These are phyloP conservation scores for Macrophya alboannulata DNA, from an alignment of 2,888 invertebrate species.

Conservation along the genomic window DNA sequence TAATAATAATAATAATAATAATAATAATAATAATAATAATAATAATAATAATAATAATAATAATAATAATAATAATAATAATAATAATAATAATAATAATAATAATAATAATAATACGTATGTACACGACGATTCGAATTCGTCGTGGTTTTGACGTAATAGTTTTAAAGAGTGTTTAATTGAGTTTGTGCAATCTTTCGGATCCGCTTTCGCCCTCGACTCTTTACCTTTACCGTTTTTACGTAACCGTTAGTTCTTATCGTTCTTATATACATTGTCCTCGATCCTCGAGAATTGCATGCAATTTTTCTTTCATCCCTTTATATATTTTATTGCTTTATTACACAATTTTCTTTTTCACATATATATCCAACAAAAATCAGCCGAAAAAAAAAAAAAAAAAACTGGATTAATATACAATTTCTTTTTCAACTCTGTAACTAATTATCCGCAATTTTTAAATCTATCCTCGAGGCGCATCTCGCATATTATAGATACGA, in stretches of 20 bases:
- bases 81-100: too few relatives aligned
- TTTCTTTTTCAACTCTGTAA: neutral
- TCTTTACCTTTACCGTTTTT: slow-evolving; percentile 12
- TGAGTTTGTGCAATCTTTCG: slow-evolving; percentile 41
- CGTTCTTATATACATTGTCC: neutral
- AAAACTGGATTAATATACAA: neutral
- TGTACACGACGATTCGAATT: slow-evolving; percentile 1
- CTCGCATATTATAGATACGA: slow-evolving; percentile 3
- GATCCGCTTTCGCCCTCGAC: slow-evolving; percentile 43
- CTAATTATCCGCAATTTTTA: neutral
- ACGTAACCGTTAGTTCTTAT: neutral
- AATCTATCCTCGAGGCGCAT: neutral
- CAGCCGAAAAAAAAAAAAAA: neutral
- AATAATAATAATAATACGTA: neutral
- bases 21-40: too few relatives aligned
- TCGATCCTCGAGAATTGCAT: neutral
- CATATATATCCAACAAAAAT: too few relatives aligned
- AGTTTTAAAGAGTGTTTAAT: slow-evolving; percentile 27
- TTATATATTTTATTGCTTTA: too few relatives aligned
- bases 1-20: too few relatives aligned
- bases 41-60: too few relatives aligned
- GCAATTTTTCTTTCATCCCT: neutral
- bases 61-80: too few relatives aligned
- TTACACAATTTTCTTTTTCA: too few relatives aligned
- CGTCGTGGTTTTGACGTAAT: slow-evolving; percentile 11